Conservation (phyloP, 2,113 vertebrate species). For the Saccopteryx leptura region DNA sequence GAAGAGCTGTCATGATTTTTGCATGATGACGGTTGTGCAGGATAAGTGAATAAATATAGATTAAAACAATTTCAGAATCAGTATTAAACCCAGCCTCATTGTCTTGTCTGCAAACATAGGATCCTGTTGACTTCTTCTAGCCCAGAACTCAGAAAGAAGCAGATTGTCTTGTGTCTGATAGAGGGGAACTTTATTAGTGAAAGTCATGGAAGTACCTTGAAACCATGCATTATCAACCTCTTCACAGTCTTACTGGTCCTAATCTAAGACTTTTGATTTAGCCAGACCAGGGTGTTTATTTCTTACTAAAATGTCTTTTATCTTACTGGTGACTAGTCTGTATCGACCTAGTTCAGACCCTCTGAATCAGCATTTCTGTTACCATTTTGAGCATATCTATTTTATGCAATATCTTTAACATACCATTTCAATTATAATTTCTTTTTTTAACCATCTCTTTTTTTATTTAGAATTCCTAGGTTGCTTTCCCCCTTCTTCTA, state of each 20-base stretch:
- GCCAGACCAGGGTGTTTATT: neutral
- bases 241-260: neutral
- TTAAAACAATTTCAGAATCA: neutral
- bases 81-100: neutral
- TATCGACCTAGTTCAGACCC: neutral
- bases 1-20: neutral
- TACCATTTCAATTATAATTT: constrained; percentile 26
- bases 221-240: neutral
- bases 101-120: neutral
- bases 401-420: neutral
- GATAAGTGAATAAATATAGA: neutral
- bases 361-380: neutral
- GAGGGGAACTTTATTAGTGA: neutral
- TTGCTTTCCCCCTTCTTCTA: neutral
- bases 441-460: neutral
- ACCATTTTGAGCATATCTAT: neutral
- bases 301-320: neutral
- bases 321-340: neutral
- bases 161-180: neutral
- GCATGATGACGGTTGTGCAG: neutral
- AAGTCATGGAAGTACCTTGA: neutral
- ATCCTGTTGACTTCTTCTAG: neutral
- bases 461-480: neutral
- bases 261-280: neutral
- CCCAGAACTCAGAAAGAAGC: neutral